Evolutionary conservation across 2,113 vertebrate genomes (phyloP), one percentile per base, ranked within the genome.

Genomic region (Parotia lawesii): DNA sequence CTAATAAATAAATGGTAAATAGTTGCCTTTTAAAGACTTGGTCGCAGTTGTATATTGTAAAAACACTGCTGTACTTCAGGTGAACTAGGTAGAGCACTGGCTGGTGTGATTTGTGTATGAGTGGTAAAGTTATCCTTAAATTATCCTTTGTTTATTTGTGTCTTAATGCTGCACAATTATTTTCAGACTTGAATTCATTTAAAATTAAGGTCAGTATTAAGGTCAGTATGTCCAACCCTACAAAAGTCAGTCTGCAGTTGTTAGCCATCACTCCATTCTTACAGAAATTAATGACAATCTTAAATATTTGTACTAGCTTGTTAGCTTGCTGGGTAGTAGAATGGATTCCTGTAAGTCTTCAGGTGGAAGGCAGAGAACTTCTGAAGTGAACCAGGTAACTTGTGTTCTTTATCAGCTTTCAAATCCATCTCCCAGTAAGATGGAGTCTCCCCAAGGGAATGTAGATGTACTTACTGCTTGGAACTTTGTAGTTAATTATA

Each of bases 391-490:
- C n/a, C 38, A 31, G 40, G 20, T 82, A 44, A 60, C 53, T 28
- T 71, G 27, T 64, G 56, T 71, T 88, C 31, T 74, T 77, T 44
- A 81, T 64, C 53, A 79, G 48, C 70, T 87, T 74, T 87, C 57
- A 85, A 48, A 76, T 85, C 89, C 74, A 65, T 89, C 56, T 94
- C 77, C 70, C 48, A 79, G 1, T 56, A 81, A 84, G 61, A 69
- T 61, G 8, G 57, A 93, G 66, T 93, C 65, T 92, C 73, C 61
- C 70, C 65, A 74, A n/a, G 29, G 53, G 65, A 88, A 86, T 77
- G 83, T 70, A 62, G 79, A 66, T 95, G 85, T 96, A 77, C 40
- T 88, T 90, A 80, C 28, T 93, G 90, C 94, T 90, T 92, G 89
- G 84, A 94, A 90, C 42, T 89, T 85, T 91, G 90, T 96, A 79